Conservation (phyloP, 2,888 invertebrate species). For the Cepaea hortensis region DNA sequence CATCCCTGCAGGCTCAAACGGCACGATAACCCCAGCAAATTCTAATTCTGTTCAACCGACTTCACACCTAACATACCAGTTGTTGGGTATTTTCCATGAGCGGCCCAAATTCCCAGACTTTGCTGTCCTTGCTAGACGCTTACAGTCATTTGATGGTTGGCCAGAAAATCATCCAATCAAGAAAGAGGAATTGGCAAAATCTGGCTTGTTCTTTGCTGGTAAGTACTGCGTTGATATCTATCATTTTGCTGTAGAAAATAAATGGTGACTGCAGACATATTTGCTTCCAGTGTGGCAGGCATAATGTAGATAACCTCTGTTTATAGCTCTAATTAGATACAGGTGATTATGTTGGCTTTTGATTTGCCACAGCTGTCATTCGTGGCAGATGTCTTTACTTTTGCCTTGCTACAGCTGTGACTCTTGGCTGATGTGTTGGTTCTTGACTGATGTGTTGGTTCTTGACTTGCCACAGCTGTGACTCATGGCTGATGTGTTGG, state of each 20-base stretch:
- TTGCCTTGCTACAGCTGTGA: too few relatives aligned
- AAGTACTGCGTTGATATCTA: not conserved
- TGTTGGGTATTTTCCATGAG: slow-evolving; percentile 38
- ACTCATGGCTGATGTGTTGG: too few relatives aligned
- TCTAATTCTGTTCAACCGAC: not conserved
- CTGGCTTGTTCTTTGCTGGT: slow-evolving; percentile 33
- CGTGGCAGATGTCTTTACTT: too few relatives aligned
- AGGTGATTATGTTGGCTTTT: too few relatives aligned
- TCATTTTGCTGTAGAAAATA: not conserved
- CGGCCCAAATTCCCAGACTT: slow-evolving; percentile 22
- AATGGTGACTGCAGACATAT: too few relatives aligned
- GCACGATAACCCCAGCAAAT: not conserved
- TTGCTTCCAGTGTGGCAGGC: too few relatives aligned
- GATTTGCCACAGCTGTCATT: too few relatives aligned
- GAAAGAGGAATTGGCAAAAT: slow-evolving; percentile 8
- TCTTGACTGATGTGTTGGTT: too few relatives aligned
- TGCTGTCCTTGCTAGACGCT: slow-evolving; percentile 7
- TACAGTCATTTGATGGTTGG: slow-evolving; percentile 21
- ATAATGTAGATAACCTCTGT: too few relatives aligned
- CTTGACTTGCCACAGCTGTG: too few relatives aligned
- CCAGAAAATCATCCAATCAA: slow-evolving; percentile 9
- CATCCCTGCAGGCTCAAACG: not conserved
- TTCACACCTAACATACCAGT: slow-evolving; percentile 4
- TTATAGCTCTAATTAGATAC: too few relatives aligned
- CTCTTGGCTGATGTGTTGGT: too few relatives aligned